Evolutionary conservation across 2,113 vertebrate genomes (phyloP).

Genomic region (Daubentonia madagascariensis): DNA sequence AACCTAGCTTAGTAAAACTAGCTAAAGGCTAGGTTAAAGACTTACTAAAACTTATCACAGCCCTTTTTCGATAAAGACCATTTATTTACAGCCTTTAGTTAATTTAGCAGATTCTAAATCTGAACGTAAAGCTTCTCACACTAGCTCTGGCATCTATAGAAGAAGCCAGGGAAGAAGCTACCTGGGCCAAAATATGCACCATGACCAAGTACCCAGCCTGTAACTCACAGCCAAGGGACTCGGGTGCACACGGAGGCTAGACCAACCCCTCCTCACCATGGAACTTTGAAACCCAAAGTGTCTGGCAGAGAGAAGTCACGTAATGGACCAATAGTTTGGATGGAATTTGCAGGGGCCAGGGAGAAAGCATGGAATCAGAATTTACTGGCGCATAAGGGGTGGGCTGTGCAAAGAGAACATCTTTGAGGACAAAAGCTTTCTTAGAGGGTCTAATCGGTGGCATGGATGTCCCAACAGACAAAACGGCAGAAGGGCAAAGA

Average conservation of each 20-base stretch:
- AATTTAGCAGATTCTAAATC: neutral
- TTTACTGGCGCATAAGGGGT: neutral
- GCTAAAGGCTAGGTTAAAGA: neutral
- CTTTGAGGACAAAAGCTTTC: neutral
- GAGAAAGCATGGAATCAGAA: neutral
- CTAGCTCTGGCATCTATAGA: neutral
- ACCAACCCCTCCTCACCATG: no score
- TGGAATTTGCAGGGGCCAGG: neutral
- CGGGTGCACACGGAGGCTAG: accelerated
- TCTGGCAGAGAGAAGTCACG: neutral
- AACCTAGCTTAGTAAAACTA: neutral
- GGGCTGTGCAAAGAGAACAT: neutral
- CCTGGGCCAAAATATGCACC: neutral
- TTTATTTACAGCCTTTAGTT: neutral
- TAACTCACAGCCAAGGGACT: neutral
- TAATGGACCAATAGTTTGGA: accelerated
- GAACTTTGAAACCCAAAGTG: neutral
- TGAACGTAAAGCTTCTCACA: neutral
- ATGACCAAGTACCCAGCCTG: neutral
- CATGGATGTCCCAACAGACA: accelerated
- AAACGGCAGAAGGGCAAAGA: accelerated
- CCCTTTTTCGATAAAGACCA: neutral
- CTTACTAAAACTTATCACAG: accelerated
- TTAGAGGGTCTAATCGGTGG: neutral
- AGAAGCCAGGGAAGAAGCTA: neutral